Evolutionary conservation across 2,797 vertebrate genomes (phyloP).

Genomic region (Falco berigora): DNA sequence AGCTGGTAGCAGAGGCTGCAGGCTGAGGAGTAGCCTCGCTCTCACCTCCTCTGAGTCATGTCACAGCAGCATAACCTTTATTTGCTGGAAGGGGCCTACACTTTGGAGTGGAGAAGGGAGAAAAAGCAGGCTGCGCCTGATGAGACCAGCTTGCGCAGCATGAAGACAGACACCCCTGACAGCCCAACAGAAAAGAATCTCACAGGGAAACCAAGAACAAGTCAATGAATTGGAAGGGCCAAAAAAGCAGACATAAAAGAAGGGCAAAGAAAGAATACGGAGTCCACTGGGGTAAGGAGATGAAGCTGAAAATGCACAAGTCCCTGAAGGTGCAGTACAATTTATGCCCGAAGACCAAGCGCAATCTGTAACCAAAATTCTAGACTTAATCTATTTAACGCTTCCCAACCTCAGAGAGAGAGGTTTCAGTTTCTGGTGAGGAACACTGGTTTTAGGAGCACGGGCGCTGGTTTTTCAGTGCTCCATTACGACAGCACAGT

Average conservation of each 20-base stretch:
- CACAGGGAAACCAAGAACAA: not conserved
- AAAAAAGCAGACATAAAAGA: not conserved
- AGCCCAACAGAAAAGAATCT: not conserved
- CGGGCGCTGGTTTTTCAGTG: not conserved
- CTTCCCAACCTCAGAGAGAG: not conserved
- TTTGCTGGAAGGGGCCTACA: rapidly evolving
- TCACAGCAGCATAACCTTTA: not conserved
- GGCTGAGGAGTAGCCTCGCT: too few relatives aligned
- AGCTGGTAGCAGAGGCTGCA: not conserved
- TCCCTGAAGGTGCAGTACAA: not conserved
- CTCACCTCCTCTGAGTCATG: not conserved
- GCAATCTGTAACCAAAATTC: not conserved
- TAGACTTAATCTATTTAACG: not conserved
- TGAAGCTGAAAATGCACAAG: not conserved
- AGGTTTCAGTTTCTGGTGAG: not conserved
- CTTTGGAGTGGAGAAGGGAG: not conserved
- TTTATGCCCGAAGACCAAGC: not conserved
- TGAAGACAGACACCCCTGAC: not conserved
- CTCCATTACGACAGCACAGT: not conserved
- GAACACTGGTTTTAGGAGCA: not conserved
- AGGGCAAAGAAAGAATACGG: not conserved
- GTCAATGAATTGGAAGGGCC: not conserved
- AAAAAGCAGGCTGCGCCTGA: not conserved
- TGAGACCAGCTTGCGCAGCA: not conserved
- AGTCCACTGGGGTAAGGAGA: not conserved